A percentile compares a stretch with the other conserved stretches of the same genome.
These are phyloP conservation scores for Peromyscus aztecus DNA, from an alignment of 2,797 vertebrate species.

Conservation along the genomic window DNA sequence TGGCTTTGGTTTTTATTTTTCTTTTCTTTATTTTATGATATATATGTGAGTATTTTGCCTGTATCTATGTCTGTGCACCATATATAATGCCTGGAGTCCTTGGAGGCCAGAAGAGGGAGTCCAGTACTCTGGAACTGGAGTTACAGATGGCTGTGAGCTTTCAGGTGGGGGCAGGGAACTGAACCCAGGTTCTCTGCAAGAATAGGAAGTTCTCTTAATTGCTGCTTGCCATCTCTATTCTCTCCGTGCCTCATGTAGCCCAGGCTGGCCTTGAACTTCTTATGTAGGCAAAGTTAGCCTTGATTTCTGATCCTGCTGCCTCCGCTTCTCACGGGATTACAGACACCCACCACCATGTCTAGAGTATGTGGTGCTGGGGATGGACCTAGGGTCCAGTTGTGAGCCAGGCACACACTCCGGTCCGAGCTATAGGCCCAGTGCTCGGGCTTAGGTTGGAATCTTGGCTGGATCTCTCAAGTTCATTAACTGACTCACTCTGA, in stretches of 20 bases:
- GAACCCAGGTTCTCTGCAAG: neutral
- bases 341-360: neutral
- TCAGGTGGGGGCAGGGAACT: neutral
- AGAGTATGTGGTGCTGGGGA: neutral
- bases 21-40: neutral
- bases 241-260: neutral
- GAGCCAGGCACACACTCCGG: neutral
- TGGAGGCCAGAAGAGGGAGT: neutral
- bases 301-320: neutral
- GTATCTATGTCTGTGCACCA: neutral
- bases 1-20: neutral
- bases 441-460: neutral
- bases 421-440: neutral
- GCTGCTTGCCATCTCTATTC: neutral
- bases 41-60: neutral
- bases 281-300: neutral
- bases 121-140: neutral
- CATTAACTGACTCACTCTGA: neutral
- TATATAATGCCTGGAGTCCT: neutral
- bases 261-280: neutral
- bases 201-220: neutral
- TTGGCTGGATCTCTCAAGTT: neutral
- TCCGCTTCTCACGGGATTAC: neutral
- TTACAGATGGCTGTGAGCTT: neutral
- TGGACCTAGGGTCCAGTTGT: neutral